Conservation (phyloP, 2,797 vertebrate genomes). For the Gymnoscopelus braueri region DNA sequence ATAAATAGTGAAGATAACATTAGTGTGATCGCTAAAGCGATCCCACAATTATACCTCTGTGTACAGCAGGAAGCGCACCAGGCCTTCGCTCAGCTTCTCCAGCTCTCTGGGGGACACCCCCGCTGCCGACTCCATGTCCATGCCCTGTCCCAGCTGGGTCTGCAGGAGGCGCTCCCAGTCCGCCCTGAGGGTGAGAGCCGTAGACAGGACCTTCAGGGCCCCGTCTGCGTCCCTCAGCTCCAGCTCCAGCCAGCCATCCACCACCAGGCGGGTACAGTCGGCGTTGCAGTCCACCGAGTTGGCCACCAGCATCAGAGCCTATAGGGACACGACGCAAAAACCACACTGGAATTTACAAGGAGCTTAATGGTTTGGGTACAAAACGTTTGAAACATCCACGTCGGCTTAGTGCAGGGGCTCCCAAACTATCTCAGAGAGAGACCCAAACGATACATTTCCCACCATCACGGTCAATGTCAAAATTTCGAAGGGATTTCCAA, state of each 20-base stretch:
- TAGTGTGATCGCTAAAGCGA: too few relatives aligned
- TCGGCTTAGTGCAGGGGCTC: too few relatives aligned
- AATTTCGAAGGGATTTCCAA: too few relatives aligned
- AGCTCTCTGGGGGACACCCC: constrained; percentile 54
- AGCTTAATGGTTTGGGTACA: too few relatives aligned
- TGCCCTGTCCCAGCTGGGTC: constrained; percentile 74
- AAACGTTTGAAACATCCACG: too few relatives aligned
- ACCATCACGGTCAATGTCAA: too few relatives aligned
- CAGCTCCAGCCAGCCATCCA: constrained; percentile 91
- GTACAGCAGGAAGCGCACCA: constrained; percentile 85
- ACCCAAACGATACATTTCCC: too few relatives aligned
- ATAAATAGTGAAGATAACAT: too few relatives aligned
- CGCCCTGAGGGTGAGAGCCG: constrained; percentile 68
- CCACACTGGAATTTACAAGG: not conserved
- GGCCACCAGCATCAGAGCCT: constrained; percentile 89
- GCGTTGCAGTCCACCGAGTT: constrained; percentile 87
- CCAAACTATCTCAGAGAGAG: too few relatives aligned
- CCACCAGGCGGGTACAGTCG: constrained; percentile 88
- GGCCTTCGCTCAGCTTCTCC: constrained; percentile 75
- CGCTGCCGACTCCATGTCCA: not conserved
- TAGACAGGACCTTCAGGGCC: constrained; percentile 74
- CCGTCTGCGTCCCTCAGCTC: constrained; percentile 66
- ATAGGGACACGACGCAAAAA: constrained; percentile 3
- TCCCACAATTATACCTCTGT: constrained; percentile 86
- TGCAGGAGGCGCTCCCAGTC: constrained; percentile 87